Conservation (phyloP, 2,113 vertebrate species). For the Melanerpes formicivorus region DNA sequence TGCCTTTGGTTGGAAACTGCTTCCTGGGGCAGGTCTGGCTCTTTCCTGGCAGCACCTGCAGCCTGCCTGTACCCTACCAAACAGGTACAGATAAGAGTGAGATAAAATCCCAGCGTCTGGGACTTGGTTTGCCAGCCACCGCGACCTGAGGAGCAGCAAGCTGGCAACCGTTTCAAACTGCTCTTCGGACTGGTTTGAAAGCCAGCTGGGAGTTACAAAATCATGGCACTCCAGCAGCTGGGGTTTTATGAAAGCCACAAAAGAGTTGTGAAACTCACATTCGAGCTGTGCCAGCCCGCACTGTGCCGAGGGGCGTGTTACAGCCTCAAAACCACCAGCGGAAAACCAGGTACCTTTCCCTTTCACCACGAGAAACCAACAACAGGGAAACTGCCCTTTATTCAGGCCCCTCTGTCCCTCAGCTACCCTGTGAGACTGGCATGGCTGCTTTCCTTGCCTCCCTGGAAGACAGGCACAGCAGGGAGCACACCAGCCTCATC, state of each 20-base stretch:
- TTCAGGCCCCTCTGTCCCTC: background rate
- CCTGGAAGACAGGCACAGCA: background rate
- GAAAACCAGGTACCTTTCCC: conserved; percentile 8
- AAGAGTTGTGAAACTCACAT: conserved; percentile 11
- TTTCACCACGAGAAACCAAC: background rate
- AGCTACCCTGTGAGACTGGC: fast-evolving
- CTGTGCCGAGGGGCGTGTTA: fast-evolving
- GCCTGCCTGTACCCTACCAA: background rate
- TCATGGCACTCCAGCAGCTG: background rate
- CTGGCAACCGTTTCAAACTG: background rate
- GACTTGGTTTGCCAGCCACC: background rate
- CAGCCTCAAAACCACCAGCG: background rate
- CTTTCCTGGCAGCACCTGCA: background rate
- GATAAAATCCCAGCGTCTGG: background rate
- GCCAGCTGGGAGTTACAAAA: conserved; percentile 33
- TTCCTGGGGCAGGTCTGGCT: background rate
- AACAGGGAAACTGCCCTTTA: background rate
- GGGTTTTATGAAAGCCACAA: conserved; percentile 26
- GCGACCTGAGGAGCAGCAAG: background rate
- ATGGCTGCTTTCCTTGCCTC: background rate
- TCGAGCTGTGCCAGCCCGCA: background rate
- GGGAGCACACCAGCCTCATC: background rate
- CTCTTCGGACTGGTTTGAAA: background rate
- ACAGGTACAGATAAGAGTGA: background rate
- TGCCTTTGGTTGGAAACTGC: background rate